Conservation (phyloP, 2,797 vertebrate genomes). For the Microchirus variegatus region DNA sequence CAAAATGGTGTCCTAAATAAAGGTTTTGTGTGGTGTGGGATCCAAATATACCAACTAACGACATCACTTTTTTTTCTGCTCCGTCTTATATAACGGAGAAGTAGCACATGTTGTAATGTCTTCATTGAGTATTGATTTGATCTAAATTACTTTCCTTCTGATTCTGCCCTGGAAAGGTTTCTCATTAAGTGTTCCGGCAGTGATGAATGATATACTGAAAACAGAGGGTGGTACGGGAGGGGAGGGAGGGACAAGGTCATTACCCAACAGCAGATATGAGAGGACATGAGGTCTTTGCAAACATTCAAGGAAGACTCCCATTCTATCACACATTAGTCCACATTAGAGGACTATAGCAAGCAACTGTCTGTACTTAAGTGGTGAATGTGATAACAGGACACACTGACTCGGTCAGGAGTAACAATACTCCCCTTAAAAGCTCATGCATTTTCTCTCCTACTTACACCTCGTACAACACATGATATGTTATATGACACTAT, state of each 20-base stretch:
- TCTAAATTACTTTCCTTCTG: conserved; percentile 62
- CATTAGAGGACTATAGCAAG: conserved; percentile 20
- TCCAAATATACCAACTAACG: too few species aligned
- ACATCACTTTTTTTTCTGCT: conserved; percentile 4
- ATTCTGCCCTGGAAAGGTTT: conserved; percentile 52
- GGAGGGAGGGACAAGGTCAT: conserved; percentile 25
- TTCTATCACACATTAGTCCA: conserved; percentile 5
- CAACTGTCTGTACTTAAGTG: conserved; percentile 5
- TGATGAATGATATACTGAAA: conserved; percentile 59
- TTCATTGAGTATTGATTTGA: conserved; percentile 70
- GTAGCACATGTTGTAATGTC: conserved; percentile 47
- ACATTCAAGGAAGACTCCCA: conserved; percentile 24
- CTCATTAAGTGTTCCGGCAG: conserved; percentile 56
- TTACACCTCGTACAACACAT: too few species aligned
- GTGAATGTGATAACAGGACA: too few species aligned
- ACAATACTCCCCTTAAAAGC: too few species aligned
- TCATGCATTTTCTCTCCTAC: too few species aligned
- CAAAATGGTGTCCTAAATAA: too few species aligned
- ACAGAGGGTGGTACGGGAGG: conserved; percentile 17
- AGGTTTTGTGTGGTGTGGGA: too few species aligned
- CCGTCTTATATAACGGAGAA: conserved; percentile 20
- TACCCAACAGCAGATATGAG: conserved; percentile 47
- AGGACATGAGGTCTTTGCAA: conserved; percentile 29
- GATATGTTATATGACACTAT: too few species aligned
- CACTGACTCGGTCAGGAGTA: too few species aligned